Evolutionary conservation across 2,888 invertebrate genomes (phyloP), one percentile per base, ranked within the genome.

Genomic region (Drosophila tanythrix): DNA sequence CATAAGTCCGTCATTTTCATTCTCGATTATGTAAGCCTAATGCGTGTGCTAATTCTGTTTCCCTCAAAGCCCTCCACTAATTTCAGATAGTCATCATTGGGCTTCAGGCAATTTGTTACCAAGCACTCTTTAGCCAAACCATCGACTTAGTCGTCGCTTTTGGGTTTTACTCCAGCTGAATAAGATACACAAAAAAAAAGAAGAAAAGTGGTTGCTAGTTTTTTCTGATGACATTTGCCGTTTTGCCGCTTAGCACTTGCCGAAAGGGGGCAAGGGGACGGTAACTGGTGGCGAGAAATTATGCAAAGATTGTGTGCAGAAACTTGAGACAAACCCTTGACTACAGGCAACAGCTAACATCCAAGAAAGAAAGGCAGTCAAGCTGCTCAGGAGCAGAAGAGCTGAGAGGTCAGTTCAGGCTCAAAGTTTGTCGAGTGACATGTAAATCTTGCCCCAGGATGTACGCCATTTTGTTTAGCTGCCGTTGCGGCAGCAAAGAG

Each of bases 381-480:
- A 82, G 82, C 76, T 75, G 72, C 40, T 58, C 59, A 46, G 61
- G 55, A 59, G 43, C 43, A 38, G 43, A 29, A 56, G 62, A 55
- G 70, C 66, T 70, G 77, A 70, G 79, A 75, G 81, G 76, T 80
- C 82, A 72, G 79, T 68, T 66, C 73, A 59, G 62, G 63, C 66
- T 69, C 60, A 74, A 68, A 65, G 69, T 77, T 75, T 79, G 76
- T 76, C 75, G 82, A 91, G 86, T 91, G 90, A 90, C 88, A 91
- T 91, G 91, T 85, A 91, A 91, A 91, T 91, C 87, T 84, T 71
- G 80, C 87, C 78, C 62, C 74, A 78, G 85, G 83, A 81, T 76
- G 79, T 82, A 70, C 80, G 74, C 74, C 79, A 83, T 78, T 81
- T 84, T 85, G 78, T 77, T 73, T 59, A 60, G 46, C 53, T 67